phyloP scores from a whole-genome alignment of 2,888 invertebrate species.

The Choreutis nemorana region DNA sequence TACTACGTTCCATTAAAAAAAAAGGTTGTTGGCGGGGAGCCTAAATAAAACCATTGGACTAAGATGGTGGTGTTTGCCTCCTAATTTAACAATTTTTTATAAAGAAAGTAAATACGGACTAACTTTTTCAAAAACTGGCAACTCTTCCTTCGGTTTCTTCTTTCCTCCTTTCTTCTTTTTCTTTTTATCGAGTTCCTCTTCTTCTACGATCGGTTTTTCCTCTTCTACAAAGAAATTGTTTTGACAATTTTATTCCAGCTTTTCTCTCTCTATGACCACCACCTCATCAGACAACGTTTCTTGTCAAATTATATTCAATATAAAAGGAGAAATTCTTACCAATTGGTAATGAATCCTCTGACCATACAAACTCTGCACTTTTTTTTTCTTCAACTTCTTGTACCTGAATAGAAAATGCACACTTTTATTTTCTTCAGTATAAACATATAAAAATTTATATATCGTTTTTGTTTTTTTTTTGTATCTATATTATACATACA shows the following conservation, averaged over 20 bases:
- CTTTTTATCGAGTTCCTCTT: conserved; percentile 15
- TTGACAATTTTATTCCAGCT: no score
- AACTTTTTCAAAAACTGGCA: conserved; percentile 50
- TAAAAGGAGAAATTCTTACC: conserved; percentile 12
- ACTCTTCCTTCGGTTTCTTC: conserved; percentile 33
- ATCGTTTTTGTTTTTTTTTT: no score
- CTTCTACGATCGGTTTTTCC: conserved; percentile 17
- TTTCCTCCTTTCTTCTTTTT: conserved; percentile 31
- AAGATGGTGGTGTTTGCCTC: no score
- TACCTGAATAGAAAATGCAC: no score
- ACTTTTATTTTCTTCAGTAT: no score
- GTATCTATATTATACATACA: no score
- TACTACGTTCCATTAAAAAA: no score
- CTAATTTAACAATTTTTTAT: no score
- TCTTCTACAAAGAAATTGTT: conserved; percentile 11
- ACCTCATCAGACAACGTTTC: not conserved
- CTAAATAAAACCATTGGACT: no score
- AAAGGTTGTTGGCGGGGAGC: no score
- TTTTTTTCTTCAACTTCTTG: conserved; percentile 17
- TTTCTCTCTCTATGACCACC: not conserved
- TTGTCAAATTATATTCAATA: not conserved
- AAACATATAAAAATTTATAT: no score
- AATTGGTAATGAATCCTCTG: conserved; percentile 34
- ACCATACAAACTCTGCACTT: conserved; percentile 37
- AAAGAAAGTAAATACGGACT: no score